These are phyloP conservation scores for Phrynocephalus forsythii DNA, from an alignment of 2,797 vertebrate species.

Conservation along the genomic window DNA sequence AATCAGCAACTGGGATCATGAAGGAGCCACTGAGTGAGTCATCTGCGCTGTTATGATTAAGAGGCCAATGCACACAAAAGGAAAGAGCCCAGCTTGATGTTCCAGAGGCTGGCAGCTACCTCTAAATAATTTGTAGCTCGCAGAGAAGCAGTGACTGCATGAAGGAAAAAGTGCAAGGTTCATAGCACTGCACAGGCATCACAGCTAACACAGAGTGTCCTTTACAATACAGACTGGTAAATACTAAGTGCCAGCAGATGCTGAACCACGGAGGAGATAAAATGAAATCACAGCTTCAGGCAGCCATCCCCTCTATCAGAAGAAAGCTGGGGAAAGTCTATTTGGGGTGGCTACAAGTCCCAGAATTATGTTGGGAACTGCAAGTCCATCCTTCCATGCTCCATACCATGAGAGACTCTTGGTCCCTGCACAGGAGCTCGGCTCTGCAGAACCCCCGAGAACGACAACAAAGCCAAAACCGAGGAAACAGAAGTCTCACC, in stretches of 20 bases:
- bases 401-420: no score
- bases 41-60: background rate
- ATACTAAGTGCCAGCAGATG: background rate
- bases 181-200: background rate
- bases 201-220: background rate
- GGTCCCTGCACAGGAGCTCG: no score
- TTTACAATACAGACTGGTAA: background rate
- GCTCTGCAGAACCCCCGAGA: no score
- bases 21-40: background rate
- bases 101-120: slow-evolving; percentile 7
- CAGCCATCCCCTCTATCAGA: background rate
- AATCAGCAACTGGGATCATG: background rate
- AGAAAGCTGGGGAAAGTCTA: no score
- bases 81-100: background rate
- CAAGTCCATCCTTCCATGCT: no score
- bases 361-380: no score
- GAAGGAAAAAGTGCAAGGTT: background rate
- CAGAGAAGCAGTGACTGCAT: background rate
- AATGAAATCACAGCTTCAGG: background rate
- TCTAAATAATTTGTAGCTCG: slow-evolving; percentile 11
- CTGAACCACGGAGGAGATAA: background rate
- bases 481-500: no score
- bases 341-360: no score
- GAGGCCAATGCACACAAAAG: background rate
- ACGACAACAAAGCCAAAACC: no score